Evolutionary conservation across 2,888 invertebrate genomes (phyloP), one percentile per base, ranked within the genome.

Genomic region (Scaptomyza flava): DNA sequence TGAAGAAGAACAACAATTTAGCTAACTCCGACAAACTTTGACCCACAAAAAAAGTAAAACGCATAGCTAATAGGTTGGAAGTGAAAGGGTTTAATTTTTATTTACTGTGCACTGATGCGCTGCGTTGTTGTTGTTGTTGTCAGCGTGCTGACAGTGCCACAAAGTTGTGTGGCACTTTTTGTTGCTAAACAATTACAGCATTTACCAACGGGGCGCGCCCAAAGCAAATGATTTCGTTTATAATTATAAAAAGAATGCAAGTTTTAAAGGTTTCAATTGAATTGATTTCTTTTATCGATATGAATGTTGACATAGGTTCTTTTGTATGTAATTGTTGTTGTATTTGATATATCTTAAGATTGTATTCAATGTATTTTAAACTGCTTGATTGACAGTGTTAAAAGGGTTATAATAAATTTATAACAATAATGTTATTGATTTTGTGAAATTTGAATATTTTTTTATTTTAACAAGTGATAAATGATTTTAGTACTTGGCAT

Each of bases 1-100:
- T 11, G 62, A 43, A 57, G 52, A 61, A 38, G 58, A 58, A 27
- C 46, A 47, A 53, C 65, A 65, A 51, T 60, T 41, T 43, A 57
- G 56, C 65, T 43, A 61, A 51, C 63, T 54, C 53, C 31, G 53
- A 75, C 69, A 78, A 83, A 81, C 85, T 83, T 83, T 83, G 82
- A 85, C 86, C 83, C 82, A 66, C 59, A 77, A 73, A 7, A 7
- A 31, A 33, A 14, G 12, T 9, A 51, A 52, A 51, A 69, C 64
- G 51, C 76, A 65, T 52, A 62, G 65, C 64, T 72, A 74, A 70
- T 74, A 70, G 84, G 69, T 81, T 70, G 81, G 68, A 79, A 84
- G 84, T 79, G 81, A 81, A 84, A 81, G 81, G 84, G 79, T 67
- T 83, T 50, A 12, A 20, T 9, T 20, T 64, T 42, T 27, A 46